Evolutionary conservation across 2,888 invertebrate genomes (phyloP), one percentile per base, ranked within the genome.

Genomic region (Anoplius nigerrimus): DNA sequence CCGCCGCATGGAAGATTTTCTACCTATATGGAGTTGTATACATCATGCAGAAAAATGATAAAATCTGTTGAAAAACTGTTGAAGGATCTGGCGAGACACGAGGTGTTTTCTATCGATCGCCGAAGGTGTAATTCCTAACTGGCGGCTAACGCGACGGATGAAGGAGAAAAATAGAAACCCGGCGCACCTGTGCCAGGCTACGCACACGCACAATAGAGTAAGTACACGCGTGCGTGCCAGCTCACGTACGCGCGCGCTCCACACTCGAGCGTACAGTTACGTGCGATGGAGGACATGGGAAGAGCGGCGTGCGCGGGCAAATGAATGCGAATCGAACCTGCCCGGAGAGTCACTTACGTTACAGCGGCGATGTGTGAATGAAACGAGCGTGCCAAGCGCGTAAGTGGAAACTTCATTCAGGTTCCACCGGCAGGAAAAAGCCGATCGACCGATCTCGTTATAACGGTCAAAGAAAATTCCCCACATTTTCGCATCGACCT

Each of bases 391-490:
- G 64, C 54, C 56, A 59, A 51, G 69, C 46, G 52, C 56, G 20
- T 53, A 55, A 46, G 64, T 53, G 71, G 66, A 66, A 76, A 71
- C 65, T 67, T 69, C 76, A 76, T 76, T 76, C 76, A 76, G 52
- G 27, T 58, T 56, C 53, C 48, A 48, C 20, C 55, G 4, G n/a
- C 45, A 53, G 58, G 74, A 76, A 76, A 76, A 66, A n/a, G 48
- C 1, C 18, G 48, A 16, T 48, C 16, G 16, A 48, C 6, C 34
- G 34, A 34, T 34, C 34, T 34, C 11, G 34, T 34, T 34, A 34
- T 34, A 34, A 34, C 34, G 8, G 34, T 34, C 8, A 6, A 13
- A 27, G 27, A 27, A 34, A 34, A 34, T 11, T 34, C 34, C 34
- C 8, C 2, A 34, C 11, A 3, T 34, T 2, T 34, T 34, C 34